Conservation (phyloP, 2,113 vertebrate genomes). For the Sprattus sprattus region DNA sequence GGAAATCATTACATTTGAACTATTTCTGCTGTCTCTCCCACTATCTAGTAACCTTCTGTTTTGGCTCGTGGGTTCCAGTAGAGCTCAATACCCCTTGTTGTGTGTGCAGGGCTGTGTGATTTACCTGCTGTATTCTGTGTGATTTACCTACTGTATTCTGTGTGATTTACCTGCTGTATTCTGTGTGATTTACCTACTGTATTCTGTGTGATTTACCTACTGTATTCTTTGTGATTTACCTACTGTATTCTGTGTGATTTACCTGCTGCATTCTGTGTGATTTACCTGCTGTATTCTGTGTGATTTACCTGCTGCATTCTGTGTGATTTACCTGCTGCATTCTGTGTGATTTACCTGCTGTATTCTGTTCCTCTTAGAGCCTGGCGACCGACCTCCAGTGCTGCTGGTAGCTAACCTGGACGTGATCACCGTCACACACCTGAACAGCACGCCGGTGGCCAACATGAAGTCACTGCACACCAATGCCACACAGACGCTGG, state of each 20-base stretch:
- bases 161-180: neutral
- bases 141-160: no score
- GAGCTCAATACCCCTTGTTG: no score
- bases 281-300: no score
- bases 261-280: no score
- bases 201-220: no score
- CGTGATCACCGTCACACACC: conserved; percentile 65
- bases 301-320: neutral
- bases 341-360: neutral
- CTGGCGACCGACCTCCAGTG: conserved; percentile 73
- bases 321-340: neutral
- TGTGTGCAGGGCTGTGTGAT: no score
- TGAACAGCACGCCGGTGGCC: conserved; percentile 73
- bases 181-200: neutral
- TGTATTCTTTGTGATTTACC: no score
- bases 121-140: neutral
- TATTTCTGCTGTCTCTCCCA: no score
- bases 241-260: neutral
- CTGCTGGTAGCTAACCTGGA: conserved; percentile 72
- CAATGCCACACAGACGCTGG: conserved; percentile 71
- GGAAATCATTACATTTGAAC: no score
- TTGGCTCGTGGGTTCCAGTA: no score
- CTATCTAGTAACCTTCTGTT: no score
- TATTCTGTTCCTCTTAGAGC: conserved; percentile 66
- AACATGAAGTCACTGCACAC: conserved; percentile 57